Evolutionary conservation across 2,888 invertebrate genomes (phyloP), one percentile per base, ranked within the genome.

Genomic region (Erebia epiphron): DNA sequence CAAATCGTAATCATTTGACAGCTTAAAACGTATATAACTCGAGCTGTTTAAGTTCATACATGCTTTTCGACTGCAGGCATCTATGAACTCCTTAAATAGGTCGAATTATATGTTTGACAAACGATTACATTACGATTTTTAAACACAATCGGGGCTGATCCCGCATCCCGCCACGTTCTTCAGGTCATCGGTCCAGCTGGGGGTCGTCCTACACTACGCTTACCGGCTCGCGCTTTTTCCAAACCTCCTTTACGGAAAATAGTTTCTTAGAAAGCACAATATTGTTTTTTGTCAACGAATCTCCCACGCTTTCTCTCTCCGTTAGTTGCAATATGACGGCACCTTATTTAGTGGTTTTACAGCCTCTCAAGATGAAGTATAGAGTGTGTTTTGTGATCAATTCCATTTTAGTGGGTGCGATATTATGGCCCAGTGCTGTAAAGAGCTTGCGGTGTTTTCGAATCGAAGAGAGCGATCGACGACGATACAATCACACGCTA

Each of bases 381-480:
- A 64, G 69, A 69, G 64, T 64, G 69, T 64, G 58, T 69, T 69
- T 69, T 58, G 63, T 69, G 69, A 69, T 69, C 69, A 57, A 58
- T 71, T 58, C 62, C 66, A 46, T 66, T 65, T 67, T 57, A 67
- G 67, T 72, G 68, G 63, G 64, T 69, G 62, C 66, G 69, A 69
- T 72, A 67, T 66, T 72, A 67, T 66, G 64, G 71, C 54, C 49
- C 52, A 43, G 58, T 16, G 71, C 56, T 66, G 72, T 74, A 75
- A 73, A 79, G 77, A 77, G 77, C 75, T 87, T 90, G 90, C 86
- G 89, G 90, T 90, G 86, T 86, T 86, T 88, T 89, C 88, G 86
- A 90, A 90, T 89, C 88, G 88, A 88, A 86, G 87, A 80, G 81
- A 80, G 81, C 77, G 77, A 80, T 83, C 78, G 78, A 52, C 57